Base-by-base conservation (phyloP, 2,113 vertebrate species). In the Antechinus stuartii region DNA sequence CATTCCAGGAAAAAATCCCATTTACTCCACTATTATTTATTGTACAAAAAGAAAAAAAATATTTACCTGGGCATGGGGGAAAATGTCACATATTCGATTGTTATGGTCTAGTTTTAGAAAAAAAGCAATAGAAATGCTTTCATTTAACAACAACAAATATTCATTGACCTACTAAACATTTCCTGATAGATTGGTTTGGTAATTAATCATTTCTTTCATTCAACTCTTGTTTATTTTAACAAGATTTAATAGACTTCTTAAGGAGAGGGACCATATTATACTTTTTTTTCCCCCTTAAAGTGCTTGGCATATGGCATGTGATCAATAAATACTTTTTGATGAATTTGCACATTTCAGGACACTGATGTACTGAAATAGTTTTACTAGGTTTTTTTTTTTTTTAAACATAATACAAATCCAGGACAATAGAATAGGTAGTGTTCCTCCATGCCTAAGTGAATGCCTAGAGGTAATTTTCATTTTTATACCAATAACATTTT, bases 21-120 rank as follows among this genome's bases (percentile, higher is more conserved):
- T 23, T 55, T 90, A 90, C 23, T 23, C 1, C 53, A 90, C 53
- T 94, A 49, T 54, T 89, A 26, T 96, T 94, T 94, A 55, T 94
- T 92, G 14, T 92, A 26, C 91, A 90, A 93, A 52, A 30, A 47
- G 50, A 35, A 89, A 93, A 8, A 2, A 93, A 54, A 42, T 46
- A 89, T 55, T 92, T 93, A 91, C 54, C 68, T 95, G 84, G 10
- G 11, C 35, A 84, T n/a, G 2, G n/a, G 68, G n/a, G 68, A 84
- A 76, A 84, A 84, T 76, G 68, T 8, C 68, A 84, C 19, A 84
- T 84, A 42, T 42, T 84, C 3, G 93, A 46, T 89, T 42, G 16
- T 90, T 92, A 11, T 68, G 10, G 0, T 93, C 68, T 92, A 27
- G 68, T 22, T 42, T 47, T 91, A 68, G 61, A 92, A 76, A 68